Evolutionary conservation across 2,888 invertebrate species (phyloP), one percentile per base, ranked within the genome.

Genomic region (Elysia crispata): DNA sequence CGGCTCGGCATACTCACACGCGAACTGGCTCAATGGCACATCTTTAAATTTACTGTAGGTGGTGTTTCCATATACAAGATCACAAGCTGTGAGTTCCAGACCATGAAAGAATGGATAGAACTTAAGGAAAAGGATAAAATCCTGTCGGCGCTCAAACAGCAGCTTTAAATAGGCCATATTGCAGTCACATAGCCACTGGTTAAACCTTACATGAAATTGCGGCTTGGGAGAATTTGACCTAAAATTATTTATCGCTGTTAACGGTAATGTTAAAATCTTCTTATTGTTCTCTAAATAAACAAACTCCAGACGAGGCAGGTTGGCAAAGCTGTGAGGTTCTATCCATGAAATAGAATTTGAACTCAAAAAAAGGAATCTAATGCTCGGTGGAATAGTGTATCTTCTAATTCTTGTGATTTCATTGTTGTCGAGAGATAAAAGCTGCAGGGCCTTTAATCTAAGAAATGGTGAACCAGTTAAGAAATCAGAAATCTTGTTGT

Each of bases 111-210:
- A 25, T 11, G 82, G 80, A 28, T 78, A 78, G 41, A 60, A 20
- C 0, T 23, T 20, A 1, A 13, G 15, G 25, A 82, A 76, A 20
- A 66, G 69, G 1, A 23, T 8, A 8, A 30, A 25, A 5, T 76
- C 31, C n/a, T 31, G 23, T 15, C 50, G 23, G 30, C 60, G 31
- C n/a, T 76, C 70, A 0, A 66, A 67, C 50, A 78, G 79, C 1
- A 76, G 80, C 28, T 84, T 84, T 33, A 84, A 64, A 67, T 84
- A 83, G n/a, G 72, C 82, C 80, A 82, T 25, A 1, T 49, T 0
- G 31, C 84, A 84, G 66, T 80, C 74, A 54, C 83, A 84, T 1
- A 13, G 54, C 33, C 80, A 81, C 13, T 54, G 3, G 67, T 82
- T 83, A 20, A 41, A 20, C 5, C 54, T 73, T 23, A 83, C 30